phyloP scores from a whole-genome alignment of 2,888 invertebrate genomes.

The Taphrorychus bicolor region DNA sequence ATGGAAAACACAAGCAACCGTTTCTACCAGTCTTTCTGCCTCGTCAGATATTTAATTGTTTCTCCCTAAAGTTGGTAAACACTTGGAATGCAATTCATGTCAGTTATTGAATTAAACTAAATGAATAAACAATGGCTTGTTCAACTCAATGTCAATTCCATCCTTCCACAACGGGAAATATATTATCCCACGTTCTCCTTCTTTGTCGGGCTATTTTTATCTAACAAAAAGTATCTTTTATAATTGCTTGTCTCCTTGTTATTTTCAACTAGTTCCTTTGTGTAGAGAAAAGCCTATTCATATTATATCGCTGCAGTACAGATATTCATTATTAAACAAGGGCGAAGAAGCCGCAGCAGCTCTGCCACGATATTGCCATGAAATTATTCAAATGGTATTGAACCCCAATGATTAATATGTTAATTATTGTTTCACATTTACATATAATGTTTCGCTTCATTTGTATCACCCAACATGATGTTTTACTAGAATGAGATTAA shows the following conservation, averaged over 20 bases:
- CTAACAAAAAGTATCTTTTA: neutral
- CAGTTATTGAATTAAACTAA: constrained; percentile 36
- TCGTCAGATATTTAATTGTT: constrained; percentile 35
- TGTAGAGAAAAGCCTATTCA: neutral
- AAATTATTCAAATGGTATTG: neutral
- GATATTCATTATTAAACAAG: neutral
- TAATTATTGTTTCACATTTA: neutral
- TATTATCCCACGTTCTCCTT: neutral
- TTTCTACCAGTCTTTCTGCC: constrained; percentile 11
- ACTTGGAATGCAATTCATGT: constrained; percentile 32
- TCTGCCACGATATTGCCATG: neutral
- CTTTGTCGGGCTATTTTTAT: neutral
- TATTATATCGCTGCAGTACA: neutral
- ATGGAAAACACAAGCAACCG: constrained; percentile 15
- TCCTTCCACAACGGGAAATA: constrained; percentile 6
- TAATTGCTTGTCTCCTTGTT: neutral
- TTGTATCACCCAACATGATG: neutral
- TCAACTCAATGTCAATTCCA: constrained; percentile 20
- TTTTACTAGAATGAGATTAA: too few species aligned
- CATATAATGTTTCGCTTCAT: neutral
- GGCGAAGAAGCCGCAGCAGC: neutral
- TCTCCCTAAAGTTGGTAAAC: constrained; percentile 33
- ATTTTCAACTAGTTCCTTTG: neutral
- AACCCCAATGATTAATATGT: neutral
- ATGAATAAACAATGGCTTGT: constrained; percentile 15